A percentile compares a stretch with the other conserved stretches of the same genome.
These are phyloP conservation scores for Eremobia ochroleuca DNA, from an alignment of 2,888 invertebrate genomes.

Conservation along the genomic window DNA sequence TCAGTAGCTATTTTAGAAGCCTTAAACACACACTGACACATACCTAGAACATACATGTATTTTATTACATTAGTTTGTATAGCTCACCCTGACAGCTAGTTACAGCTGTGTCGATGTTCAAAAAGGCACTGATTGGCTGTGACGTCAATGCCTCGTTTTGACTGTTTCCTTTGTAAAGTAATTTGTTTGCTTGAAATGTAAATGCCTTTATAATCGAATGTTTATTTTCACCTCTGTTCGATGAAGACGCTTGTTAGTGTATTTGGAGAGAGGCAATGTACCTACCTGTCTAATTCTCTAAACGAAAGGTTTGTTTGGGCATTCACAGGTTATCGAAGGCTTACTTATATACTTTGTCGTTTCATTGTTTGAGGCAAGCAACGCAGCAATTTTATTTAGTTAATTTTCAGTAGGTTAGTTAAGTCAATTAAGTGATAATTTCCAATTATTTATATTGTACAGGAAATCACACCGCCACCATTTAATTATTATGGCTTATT, in stretches of 20 bases:
- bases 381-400: not conserved
- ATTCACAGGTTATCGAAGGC: not conserved
- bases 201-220: constrained; percentile 57
- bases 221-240: constrained; percentile 60
- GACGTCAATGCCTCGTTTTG: constrained; percentile 54
- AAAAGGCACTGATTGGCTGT: constrained; percentile 59
- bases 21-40: not conserved
- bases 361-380: not conserved
- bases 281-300: constrained; percentile 36
- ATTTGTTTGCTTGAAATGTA: constrained; percentile 66
- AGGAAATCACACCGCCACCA: not conserved
- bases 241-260: constrained; percentile 45
- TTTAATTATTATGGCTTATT: not conserved
- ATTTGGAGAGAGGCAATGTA: constrained; percentile 27
- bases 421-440: not conserved
- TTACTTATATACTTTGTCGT: not conserved
- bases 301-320: constrained; percentile 17
- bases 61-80: constrained; percentile 8
- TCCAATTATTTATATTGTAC: too few relatives aligned
- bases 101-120: constrained; percentile 31
- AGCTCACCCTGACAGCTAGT: constrained; percentile 39
- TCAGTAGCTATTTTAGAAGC: constrained; percentile 11
- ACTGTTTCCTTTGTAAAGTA: constrained; percentile 57
- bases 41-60: not conserved
- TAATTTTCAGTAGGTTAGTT: not conserved